Percentiles rank a stretch among this genome's conserved stretches.
Evolutionary conservation across 1,140 invertebrate genomes (phyloP).

Genomic region (Tetramorium parvispinum): DNA sequence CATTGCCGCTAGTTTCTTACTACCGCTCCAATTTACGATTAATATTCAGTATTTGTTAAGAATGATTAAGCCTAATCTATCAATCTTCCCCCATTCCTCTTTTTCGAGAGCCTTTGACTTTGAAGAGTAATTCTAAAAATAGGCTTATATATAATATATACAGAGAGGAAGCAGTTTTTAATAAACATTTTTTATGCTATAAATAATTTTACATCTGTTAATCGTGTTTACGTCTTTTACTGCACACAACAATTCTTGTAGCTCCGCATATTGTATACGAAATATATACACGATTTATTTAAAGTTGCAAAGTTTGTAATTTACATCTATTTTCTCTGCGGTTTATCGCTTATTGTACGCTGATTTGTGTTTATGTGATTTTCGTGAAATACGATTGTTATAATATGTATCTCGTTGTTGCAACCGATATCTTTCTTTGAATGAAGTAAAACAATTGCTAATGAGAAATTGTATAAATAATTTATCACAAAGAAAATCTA

Average conservation of each 20-base stretch:
- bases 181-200: constrained; percentile 48
- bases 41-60: background rate
- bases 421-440: background rate
- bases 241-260: constrained; percentile 35
- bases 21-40: background rate
- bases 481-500: background rate
- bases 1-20: constrained; percentile 3
- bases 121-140: constrained; percentile 33
- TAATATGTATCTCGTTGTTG: too few species aligned
- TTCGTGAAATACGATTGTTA: background rate
- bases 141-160: background rate
- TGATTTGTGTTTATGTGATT: background rate
- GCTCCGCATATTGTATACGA: constrained; percentile 16
- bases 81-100: background rate
- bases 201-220: constrained; percentile 45
- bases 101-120: constrained; percentile 36
- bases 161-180: constrained; percentile 11
- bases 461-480: constrained; percentile 3
- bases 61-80: constrained; percentile 1
- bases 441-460: background rate
- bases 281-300: constrained; percentile 8
- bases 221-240: constrained; percentile 4
- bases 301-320: constrained; percentile 3
- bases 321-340: constrained; percentile 13
- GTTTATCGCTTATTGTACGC: background rate